Base-by-base conservation (phyloP, 2,113 vertebrate species). In the Corydoras sp. region DNA sequence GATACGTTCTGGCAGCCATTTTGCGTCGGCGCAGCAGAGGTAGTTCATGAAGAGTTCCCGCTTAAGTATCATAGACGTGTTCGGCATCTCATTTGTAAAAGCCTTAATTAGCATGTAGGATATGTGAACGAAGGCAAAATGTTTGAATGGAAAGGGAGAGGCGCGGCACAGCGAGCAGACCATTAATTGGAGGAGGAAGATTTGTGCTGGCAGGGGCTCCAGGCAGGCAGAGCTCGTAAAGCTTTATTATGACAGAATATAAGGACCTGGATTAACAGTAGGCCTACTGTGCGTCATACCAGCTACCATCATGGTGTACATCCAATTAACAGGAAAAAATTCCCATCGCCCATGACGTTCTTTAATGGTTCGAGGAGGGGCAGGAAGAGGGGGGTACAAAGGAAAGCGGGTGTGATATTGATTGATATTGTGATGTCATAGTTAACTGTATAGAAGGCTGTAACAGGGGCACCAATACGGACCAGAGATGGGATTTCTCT, bases 201-300 rank as follows among this genome's bases (percentile, higher is more conserved):
- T 74, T 74, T 68, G 58, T 63, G 29, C 60, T 32, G 30, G 51
- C 51, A 32, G 55, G 55, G 51, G 61, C 61, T 54, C 51, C 60
- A 64, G 51, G 51, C 51, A 55, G 43, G 15, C 59, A 62, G 32
- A 61, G 60, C n/a, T 15, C 24, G 5, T 53, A 74, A 59, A 53
- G 62, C 48, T 65, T 69, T 59, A 70, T 69, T 59, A 30, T 49
- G 49, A 51, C 54, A 58, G 73, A 55, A 70, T 75, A 62, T 51
- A 64, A 69, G 54, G 61, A 64, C 48, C 13, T 10, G 30, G 55
- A 53, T 69, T 69, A 65, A 29, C 24, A 48, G 18, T 15, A 51
- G 32, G 30, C 64, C 43, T 15, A 31, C n/a, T 14, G n/a, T 67
- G 5, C 12, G 35, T 53, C 24, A 9, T 4, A 15, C 53, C 12